phyloP scores from a whole-genome alignment of 64 coral and sea anemone species.

The Anthopleura sola region DNA sequence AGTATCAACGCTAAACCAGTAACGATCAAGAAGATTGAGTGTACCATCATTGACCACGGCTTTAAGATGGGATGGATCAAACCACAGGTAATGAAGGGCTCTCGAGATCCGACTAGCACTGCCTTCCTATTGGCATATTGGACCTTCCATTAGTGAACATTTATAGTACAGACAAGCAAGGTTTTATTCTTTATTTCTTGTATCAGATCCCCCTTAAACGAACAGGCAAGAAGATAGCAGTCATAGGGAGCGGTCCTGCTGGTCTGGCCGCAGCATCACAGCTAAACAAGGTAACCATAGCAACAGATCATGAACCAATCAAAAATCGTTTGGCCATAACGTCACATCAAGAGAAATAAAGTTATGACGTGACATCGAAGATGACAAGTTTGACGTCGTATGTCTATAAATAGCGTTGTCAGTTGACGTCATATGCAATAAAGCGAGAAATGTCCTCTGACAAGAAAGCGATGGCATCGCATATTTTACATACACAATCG shows the following conservation, averaged over 20 bases:
- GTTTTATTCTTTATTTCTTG: neutral
- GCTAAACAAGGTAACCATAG: slow-evolving; percentile 82
- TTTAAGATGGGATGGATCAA: slow-evolving; percentile 94
- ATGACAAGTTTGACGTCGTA: neutral
- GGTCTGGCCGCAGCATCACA: slow-evolving; percentile 83
- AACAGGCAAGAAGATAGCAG: slow-evolving; percentile 75
- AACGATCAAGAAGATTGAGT: slow-evolving; percentile 98
- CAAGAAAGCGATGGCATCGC: too few species aligned
- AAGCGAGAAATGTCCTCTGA: too few species aligned
- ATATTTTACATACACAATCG: neutral
- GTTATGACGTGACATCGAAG: neutral
- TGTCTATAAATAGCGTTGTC: too few species aligned
- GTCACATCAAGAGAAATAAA: too few species aligned
- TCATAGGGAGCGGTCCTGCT: slow-evolving; percentile 86
- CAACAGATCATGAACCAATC: neutral
- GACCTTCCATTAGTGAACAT: too few species aligned
- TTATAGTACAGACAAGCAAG: too few species aligned
- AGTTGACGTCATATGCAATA: too few species aligned
- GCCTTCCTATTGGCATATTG: too few species aligned
- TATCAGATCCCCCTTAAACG: slow-evolving; percentile 67
- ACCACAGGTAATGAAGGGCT: slow-evolving; percentile 65
- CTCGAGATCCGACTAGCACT: too few species aligned
- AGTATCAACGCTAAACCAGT: slow-evolving; percentile 94
- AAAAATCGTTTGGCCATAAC: neutral
- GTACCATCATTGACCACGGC: slow-evolving; percentile 86